Evolutionary conservation across 2,113 vertebrate species (phyloP).

Genomic region (Nymphicus hollandicus): DNA sequence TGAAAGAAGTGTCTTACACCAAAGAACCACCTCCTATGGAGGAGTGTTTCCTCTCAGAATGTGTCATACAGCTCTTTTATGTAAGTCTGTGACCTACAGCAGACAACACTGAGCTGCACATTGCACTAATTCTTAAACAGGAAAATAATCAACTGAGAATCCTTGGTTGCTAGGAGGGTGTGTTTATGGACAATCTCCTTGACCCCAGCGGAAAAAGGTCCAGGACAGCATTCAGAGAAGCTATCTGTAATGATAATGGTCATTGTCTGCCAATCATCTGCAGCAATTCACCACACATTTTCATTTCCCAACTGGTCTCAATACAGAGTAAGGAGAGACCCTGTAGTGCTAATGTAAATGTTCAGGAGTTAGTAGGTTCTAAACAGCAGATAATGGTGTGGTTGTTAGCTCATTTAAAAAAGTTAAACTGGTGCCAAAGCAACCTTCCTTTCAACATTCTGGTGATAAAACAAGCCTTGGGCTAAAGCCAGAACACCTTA

Average conservation of each 20-base stretch:
- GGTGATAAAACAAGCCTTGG: not conserved
- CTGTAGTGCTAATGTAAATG: not conserved
- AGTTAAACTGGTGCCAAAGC: not conserved
- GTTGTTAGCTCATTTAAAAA: not conserved
- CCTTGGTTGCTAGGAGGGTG: not conserved
- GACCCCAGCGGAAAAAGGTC: not conserved
- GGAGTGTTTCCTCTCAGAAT: not conserved
- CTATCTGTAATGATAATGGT: not conserved
- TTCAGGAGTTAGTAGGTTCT: not conserved
- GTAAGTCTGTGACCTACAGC: not conserved
- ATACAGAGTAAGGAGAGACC: not conserved
- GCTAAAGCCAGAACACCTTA: not conserved
- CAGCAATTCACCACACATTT: not conserved
- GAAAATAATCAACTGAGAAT: not conserved
- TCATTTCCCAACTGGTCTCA: not conserved
- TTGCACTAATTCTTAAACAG: not conserved
- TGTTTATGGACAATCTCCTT: too few species aligned
- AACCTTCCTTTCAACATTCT: not conserved
- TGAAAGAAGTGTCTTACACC: not conserved
- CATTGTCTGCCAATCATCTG: not conserved
- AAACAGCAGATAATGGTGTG: not conserved
- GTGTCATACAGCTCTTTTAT: not conserved
- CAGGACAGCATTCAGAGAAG: not conserved
- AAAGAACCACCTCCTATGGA: accelerated
- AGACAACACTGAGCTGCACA: not conserved